Base-by-base conservation (phyloP, 2,888 invertebrate species). In the Ormyrus rosae region DNA sequence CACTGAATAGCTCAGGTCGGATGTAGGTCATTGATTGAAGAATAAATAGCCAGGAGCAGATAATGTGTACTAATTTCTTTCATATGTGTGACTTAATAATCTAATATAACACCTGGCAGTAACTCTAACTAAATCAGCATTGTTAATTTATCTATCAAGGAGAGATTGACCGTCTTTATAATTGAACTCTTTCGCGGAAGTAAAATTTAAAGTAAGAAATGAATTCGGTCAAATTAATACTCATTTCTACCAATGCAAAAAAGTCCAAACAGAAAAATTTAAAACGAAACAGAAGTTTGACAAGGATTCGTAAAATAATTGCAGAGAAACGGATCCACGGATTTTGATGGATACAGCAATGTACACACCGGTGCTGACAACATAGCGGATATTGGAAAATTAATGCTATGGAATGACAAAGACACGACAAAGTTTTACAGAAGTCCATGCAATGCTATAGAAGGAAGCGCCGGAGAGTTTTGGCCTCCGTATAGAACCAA, bases 401-500 rank as follows among this genome's bases (percentile, higher is more conserved):
- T 96, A 45, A 90, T 93, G 72, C 91, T 91, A 6, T 97, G 97
- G 97, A 96, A 97, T 88, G 92, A 94, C 83, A 89, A 91, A 58
- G 93, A 93, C 46, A 91, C 92, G 1, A 93, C 94, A 0, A 88
- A 92, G 83, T 88, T 92, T 86, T 93, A 91, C 85, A 88, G 88
- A 1, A 92, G 92, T 2, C 88, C 92, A 19, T 95, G 95, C 88
- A 94, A 93, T 60, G 86, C 88, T 86, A 92, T 96, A 0, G 91
- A 92, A 78, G 96, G 96, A 46, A 96, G 96, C 34, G 95, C 95
- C 0, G 97, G 97, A 0, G 96, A 97, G 91, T 94, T 96, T 87
- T 95, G 95, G 89, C 94, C 95, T 0, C 95, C 95, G 0, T 92
- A 94, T 85, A 90, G 94, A 82, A 92, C 91, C 0, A 93, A 93